Conservation (phyloP, 2,888 invertebrate genomes). For the Heliothis peltigera region DNA sequence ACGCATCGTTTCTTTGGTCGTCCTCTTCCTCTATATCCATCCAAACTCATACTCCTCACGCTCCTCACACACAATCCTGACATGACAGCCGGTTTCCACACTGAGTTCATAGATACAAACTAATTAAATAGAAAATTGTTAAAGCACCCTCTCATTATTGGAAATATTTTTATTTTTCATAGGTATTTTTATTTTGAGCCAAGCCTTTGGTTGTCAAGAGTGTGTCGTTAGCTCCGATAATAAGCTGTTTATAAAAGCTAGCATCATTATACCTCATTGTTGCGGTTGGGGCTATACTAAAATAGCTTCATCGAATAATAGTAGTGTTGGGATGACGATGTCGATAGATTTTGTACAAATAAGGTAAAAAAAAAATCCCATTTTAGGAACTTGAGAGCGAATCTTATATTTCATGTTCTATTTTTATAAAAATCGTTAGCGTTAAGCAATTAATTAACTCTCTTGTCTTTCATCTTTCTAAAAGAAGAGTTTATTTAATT, state of each 20-base stretch:
- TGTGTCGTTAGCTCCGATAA: conserved; percentile 44
- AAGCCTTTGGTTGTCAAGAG: conserved; percentile 29
- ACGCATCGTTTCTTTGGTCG: no score
- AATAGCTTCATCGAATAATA: conserved; percentile 77
- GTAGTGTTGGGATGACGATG: conserved; percentile 59
- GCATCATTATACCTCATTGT: conserved; percentile 66
- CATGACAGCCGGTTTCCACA: no score
- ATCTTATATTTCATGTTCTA: not conserved
- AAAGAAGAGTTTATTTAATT: not conserved
- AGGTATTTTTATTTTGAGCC: conserved; percentile 31
- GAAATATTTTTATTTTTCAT: conserved; percentile 24
- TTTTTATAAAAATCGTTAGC: not conserved
- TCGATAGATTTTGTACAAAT: conserved; percentile 5
- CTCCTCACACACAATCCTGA: no score
- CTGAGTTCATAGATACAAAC: no score
- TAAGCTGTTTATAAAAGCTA: conserved; percentile 58
- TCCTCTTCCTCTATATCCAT: no score
- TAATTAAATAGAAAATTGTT: conserved; percentile 36
- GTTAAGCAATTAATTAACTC: no score
- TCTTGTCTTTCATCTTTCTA: not conserved
- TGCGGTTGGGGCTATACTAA: conserved; percentile 72
- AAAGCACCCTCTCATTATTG: conserved; percentile 35
- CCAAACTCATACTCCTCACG: no score
- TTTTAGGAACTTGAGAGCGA: no score
- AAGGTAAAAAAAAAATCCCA: not conserved